These are phyloP conservation scores for Beroe ovata DNA, from an alignment of 37 sponge, comb jelly and placozoan genomes.

Conservation along the genomic window DNA sequence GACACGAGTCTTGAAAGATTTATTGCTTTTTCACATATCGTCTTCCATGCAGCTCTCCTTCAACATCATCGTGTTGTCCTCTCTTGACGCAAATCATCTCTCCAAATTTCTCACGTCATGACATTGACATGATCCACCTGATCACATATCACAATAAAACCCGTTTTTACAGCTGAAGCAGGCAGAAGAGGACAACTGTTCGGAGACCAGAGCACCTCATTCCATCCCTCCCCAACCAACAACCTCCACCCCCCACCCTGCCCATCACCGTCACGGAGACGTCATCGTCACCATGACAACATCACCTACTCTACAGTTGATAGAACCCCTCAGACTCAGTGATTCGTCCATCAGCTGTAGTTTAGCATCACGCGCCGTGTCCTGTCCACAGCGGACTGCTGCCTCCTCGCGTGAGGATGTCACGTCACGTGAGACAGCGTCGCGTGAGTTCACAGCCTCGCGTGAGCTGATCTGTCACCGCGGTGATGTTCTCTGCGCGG, in stretches of 20 bases:
- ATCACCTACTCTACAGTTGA: neutral
- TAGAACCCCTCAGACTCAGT: neutral
- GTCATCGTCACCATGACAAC: neutral
- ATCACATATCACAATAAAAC: too few species aligned
- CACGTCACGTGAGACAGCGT: neutral
- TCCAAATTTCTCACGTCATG: too few species aligned
- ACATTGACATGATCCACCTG: too few species aligned
- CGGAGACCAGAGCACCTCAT: neutral
- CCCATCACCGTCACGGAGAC: neutral
- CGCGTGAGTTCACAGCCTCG: neutral
- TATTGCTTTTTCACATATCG: too few species aligned
- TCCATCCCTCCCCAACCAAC: neutral
- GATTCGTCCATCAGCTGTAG: neutral
- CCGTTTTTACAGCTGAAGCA: constrained; percentile 21
- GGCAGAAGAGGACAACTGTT: neutral
- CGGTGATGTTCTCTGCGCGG: neutral
- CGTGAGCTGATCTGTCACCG: neutral
- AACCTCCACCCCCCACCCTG: neutral
- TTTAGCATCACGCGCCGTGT: neutral
- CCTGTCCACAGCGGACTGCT: neutral
- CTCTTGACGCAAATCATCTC: too few species aligned
- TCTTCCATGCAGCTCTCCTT: too few species aligned
- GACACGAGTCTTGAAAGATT: too few species aligned
- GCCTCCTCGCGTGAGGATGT: neutral
- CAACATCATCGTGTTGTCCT: too few species aligned